Evolutionary conservation across 2,797 vertebrate genomes (phyloP).

Genomic region (Darevskia nairensis): DNA sequence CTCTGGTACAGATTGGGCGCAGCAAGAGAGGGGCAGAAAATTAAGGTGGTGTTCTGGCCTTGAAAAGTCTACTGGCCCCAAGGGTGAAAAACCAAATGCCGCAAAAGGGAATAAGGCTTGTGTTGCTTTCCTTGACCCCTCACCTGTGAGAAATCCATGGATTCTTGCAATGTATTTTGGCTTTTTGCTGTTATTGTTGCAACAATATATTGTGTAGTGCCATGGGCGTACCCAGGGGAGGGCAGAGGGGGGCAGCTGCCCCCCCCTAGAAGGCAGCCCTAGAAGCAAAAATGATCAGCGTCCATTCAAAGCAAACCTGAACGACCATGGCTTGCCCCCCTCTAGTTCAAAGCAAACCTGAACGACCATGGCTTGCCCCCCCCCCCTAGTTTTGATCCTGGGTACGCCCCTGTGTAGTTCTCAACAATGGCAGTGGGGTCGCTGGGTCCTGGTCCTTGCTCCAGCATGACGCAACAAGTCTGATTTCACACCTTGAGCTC

Average conservation of each 20-base stretch:
- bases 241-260: too few species aligned
- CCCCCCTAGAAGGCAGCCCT: too few species aligned
- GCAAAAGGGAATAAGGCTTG: not conserved
- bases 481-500: not conserved
- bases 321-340: too few species aligned
- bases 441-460: not conserved
- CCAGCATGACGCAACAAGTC: not conserved
- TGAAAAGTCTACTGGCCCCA: not conserved
- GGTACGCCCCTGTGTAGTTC: not conserved
- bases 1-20: fast-evolving
- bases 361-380: too few species aligned
- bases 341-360: too few species aligned
- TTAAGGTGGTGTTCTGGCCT: not conserved
- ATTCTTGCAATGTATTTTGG: not conserved
- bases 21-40: not conserved
- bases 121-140: not conserved
- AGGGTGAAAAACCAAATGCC: not conserved
- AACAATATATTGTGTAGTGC: not conserved
- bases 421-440: not conserved
- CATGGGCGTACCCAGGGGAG: too few species aligned
- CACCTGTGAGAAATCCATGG: not conserved
- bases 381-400: too few species aligned
- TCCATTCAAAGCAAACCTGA: too few species aligned
- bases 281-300: too few species aligned
- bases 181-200: not conserved